Base-by-base conservation (phyloP, 2,113 vertebrate species). In the Erythrocebus patas region DNA sequence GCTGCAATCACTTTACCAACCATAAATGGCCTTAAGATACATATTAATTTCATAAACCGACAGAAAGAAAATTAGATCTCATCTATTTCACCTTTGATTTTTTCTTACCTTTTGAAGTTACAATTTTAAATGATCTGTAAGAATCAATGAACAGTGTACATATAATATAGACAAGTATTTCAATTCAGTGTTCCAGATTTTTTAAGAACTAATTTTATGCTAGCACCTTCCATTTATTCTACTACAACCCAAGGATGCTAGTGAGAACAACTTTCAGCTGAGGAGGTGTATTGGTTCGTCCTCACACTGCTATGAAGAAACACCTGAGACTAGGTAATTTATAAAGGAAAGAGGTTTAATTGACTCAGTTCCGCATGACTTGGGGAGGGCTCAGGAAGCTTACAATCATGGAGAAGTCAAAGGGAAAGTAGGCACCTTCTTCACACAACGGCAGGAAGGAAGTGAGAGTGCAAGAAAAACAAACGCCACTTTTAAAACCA, bases 41-140 rank as follows among this genome's bases (percentile, higher is more conserved):
- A 68, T 57, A 89, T 87, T 96, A 81, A 92, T 91, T 95, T 91
- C 20, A 80, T 75, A 95, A 94, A 94, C 30, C 61, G 32, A 93
- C 38, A 94, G 81, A 96, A 89, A 95, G 55, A 73, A 96, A 97
- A 94, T 95, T 92, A 76, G 30, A 80, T 91, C 32, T 93, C 64
- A 92, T 22, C 82, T 92, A 52, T 8, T 89, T 32, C 80, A 76
- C 12, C 17, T 97, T 87, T 80, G 12, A 48, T 93, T 30, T 92
- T 93, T 76, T 68, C 90, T 89, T 92, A 93, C 30, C 61, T 78
- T 96, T 92, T 93, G 76, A 96, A 95, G 79, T 84, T 75, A 73
- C 2, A 83, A 75, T 91, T 95, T 96, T 91, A 97, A 95, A 70
- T n/a, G 16, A 17, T 35, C 9, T 72, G 61, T 8, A 94, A 94